Evolutionary conservation across 2,113 vertebrate species (phyloP), one percentile per base, ranked within the genome.

Genomic region (Piprites chloris): DNA sequence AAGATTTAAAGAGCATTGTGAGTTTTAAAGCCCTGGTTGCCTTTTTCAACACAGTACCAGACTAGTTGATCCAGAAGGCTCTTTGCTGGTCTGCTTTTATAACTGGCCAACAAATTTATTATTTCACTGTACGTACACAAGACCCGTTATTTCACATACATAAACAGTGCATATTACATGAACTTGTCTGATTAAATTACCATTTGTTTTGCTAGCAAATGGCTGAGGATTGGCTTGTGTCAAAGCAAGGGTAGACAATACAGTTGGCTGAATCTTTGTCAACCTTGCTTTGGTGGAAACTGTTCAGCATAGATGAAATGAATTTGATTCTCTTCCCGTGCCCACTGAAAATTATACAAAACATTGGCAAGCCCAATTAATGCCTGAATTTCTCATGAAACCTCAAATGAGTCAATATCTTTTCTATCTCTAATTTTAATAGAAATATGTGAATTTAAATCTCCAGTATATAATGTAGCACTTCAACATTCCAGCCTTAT

Each of bases 381-480:
- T 42, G 27, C 41, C 30, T 92, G 42, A 87, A 49, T 87, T 78
- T 89, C 16, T 47, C 56, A 61, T 39, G 72, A 86, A 71, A n/a
- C 17, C 26, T 55, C 76, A 73, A 85, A 78, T 58, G 17, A 75
- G 55, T 19, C 50, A 90, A 33, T 78, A 21, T 4, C 6, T 90
- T 87, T 94, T 95, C 23, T 95, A 85, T 89, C 67, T 30, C n/a
- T 30, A 78, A 72, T 85, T 95, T 76, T 66, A 67, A 49, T 26
- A 72, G 55, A 55, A 76, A 76, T 35, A 19, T 35, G 39, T 7
- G 78, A 89, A 89, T 95, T 93, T 91, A 87, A 92, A 74, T 56
- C 24, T 59, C 37, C 55, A 61, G 15, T 37, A n/a, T 61, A 68
- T 10, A 55, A 37, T 0, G 0, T n/a, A 56, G 3, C 18, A 46